A percentile compares a stretch with the other conserved stretches of the same genome.
phyloP scores from a whole-genome alignment of 2,113 vertebrate genomes.

The Chaetorhynchus papuensis region DNA sequence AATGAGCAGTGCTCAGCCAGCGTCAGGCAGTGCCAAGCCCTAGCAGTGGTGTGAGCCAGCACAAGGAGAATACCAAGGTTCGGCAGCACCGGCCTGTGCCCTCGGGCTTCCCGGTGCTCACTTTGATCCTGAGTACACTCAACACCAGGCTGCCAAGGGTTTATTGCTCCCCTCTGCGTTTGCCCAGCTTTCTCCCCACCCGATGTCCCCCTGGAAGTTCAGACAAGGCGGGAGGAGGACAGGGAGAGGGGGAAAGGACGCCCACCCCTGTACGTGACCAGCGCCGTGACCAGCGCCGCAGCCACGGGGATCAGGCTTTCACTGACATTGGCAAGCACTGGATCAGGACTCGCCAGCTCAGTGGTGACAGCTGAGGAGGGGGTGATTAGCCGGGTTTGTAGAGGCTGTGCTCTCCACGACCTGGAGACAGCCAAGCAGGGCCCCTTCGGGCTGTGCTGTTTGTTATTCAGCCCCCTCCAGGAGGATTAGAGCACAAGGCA shows the following conservation, averaged over 20 bases:
- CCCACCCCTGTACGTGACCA: not conserved
- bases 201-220: not conserved
- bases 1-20: not conserved
- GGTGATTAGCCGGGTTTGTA: not conserved
- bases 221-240: not conserved
- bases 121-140: not conserved
- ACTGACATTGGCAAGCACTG: not conserved
- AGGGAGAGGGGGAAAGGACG: not conserved
- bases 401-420: not conserved
- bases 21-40: not conserved
- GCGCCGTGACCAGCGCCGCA: rapidly evolving
- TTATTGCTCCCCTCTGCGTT: rapidly evolving
- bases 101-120: rapidly evolving
- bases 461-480: not conserved
- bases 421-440: not conserved
- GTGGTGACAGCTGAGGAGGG: rapidly evolving
- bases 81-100: not conserved
- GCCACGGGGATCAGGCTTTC: not conserved
- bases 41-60: rapidly evolving
- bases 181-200: not conserved
- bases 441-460: not conserved
- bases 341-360: not conserved
- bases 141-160: not conserved
- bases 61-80: not conserved
- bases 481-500: not conserved